Base-by-base conservation (phyloP, 2,888 invertebrate species). In the Noctua pronuba region DNA sequence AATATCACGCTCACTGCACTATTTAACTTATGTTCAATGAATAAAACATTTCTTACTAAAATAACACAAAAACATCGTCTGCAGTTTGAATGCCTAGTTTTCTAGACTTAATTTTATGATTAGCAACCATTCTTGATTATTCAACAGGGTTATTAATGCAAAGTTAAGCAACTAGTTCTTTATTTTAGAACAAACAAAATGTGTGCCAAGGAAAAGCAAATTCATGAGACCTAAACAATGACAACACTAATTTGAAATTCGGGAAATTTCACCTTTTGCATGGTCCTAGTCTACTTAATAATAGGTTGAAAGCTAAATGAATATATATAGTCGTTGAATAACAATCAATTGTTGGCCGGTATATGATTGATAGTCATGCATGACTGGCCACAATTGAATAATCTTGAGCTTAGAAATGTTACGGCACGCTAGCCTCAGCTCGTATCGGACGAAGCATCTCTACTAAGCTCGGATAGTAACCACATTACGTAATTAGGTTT, bases 401-500 rank as follows among this genome's bases (percentile, higher is more conserved):
- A 86, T 86, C 73, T 83, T 81, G 65, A 85, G 85, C 79, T 79
- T 79, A 75, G 79, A 86, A 87, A 80, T 80, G 79, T 84, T 86
- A 86, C 80, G 73, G 75, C 86, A 83, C 83, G 75, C 71, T 71
- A 73, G 69, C 24, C 74, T 80, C 66, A 44, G 65, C 55, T 68
- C 65, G 31, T 86, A 83, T 85, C 82, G 44, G 64, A 67, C 67
- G 72, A 73, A n/a, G 73, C 72, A 79, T 72, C 83, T 83, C 71
- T 66, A 75, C 73, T 66, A 79, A 75, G 76, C 73, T 86, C 66
- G 83, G 71, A 55, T 86, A 73, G 84, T 75, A 86, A 83, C 84
- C 67, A 72, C 68, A 89, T 91, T 92, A 92, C 90, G 90, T 90
- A 91, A 92, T 88, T 88, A 89, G 85, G 89, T 90, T 92, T 92